Percentiles rank a stretch among this genome's conserved stretches.
Conservation (phyloP, 2,113 vertebrate species). For the Mesocricetus auratus region DNA sequence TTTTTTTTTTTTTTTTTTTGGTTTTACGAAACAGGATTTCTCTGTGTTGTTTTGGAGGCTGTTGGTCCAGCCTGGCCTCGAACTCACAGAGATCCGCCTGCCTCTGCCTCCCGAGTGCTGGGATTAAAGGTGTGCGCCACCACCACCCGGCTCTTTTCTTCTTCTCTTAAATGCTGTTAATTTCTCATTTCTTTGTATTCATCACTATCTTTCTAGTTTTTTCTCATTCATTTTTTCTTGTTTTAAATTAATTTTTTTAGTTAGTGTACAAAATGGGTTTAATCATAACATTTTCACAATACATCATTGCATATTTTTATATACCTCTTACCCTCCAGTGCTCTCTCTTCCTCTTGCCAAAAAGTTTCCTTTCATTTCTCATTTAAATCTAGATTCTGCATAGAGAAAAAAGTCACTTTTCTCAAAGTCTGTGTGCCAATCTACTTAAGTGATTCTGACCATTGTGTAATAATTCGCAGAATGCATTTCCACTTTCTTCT, state of each 20-base stretch:
- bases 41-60: too few relatives aligned
- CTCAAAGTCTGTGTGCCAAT: not conserved
- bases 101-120: too few relatives aligned
- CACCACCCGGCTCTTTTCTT: too few relatives aligned
- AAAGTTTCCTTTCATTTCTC: not conserved
- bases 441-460: not conserved
- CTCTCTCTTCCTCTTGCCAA: not conserved
- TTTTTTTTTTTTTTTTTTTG: too few relatives aligned
- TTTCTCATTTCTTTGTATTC: conserved; percentile 47
- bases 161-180: not conserved
- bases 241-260: not conserved
- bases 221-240: not conserved
- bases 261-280: not conserved
- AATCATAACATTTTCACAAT: not conserved
- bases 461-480: not conserved
- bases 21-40: too few relatives aligned
- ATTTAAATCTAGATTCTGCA: not conserved
- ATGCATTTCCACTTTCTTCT: not conserved
- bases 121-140: too few relatives aligned
- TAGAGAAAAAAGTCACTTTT: not conserved
- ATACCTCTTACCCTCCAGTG: not conserved
- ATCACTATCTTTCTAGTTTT: not conserved
- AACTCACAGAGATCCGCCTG: too few relatives aligned
- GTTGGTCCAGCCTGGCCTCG: too few relatives aligned
- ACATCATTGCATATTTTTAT: not conserved